A percentile compares a stretch with the other conserved stretches of the same genome.
Conservation (phyloP, 2,888 invertebrate genomes). For the Campopleginae sp. region DNA sequence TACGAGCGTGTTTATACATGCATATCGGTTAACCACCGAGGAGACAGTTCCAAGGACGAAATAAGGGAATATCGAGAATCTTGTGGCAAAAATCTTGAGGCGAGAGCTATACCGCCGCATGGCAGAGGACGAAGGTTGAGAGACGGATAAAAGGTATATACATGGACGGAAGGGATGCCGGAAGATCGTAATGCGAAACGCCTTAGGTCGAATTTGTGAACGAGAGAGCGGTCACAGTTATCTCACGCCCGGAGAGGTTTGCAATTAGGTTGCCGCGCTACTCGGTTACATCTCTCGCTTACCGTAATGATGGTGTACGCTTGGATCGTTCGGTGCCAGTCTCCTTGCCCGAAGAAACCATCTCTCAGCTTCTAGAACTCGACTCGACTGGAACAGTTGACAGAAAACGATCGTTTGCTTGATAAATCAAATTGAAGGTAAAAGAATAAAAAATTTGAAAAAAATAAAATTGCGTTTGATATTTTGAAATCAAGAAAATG, state of each 20-base stretch:
- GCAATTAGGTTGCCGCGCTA: slow-evolving; percentile 58
- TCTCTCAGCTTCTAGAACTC: slow-evolving; percentile 93
- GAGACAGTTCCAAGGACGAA: slow-evolving; percentile 1
- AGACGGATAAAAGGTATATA: neutral
- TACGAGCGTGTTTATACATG: neutral
- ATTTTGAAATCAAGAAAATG: neutral
- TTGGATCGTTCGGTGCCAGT: slow-evolving; percentile 93
- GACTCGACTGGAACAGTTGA: slow-evolving; percentile 88
- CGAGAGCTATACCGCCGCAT: neutral
- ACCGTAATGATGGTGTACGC: slow-evolving; percentile 96
- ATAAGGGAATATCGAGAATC: slow-evolving; percentile 3
- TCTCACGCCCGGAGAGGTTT: slow-evolving; percentile 49
- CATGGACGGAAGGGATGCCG: slow-evolving; percentile 23
- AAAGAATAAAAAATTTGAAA: too few relatives aligned
- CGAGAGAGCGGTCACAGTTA: slow-evolving; percentile 56
- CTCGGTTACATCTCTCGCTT: slow-evolving; percentile 78
- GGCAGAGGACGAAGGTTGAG: neutral
- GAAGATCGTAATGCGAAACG: slow-evolving; percentile 59
- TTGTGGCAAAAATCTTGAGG: slow-evolving; percentile 22
- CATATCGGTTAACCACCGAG: neutral
- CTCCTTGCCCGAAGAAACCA: slow-evolving; percentile 94
- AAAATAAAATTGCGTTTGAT: neutral
- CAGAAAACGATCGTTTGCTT: slow-evolving; percentile 51
- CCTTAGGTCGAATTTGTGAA: slow-evolving; percentile 56
- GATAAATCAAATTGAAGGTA: neutral